Base-by-base conservation (phyloP, 2,888 invertebrate genomes). In the Muschampia plurimacula region DNA sequence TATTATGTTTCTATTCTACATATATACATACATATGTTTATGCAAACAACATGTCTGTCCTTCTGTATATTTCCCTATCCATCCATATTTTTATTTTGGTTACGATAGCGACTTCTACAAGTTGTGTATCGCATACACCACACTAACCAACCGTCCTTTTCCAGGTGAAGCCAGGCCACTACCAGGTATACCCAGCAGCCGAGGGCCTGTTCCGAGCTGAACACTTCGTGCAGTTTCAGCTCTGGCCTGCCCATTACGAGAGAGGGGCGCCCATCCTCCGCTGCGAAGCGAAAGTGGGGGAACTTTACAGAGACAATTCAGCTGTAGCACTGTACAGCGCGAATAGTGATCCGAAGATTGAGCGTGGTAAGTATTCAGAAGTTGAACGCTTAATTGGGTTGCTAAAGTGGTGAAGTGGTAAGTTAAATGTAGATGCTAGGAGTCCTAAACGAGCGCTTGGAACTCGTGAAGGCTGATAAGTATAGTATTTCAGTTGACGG, bases 301-400 rank as follows among this genome's bases (percentile, higher is more conserved):
- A 95, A 49, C 86, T 96, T 78, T 97, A 96, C 87, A 87, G 87
- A 77, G 95, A 96, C 83, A 95, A 96, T 83, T 94, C 95, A 57
- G 95, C 95, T 52, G 91, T 96, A 46, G 95, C 96, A 72, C 90
- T 96, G 67, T 95, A 95, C 76, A 95, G 95, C 52, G 95, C 95
- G 67, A 95, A 96, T 72, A 95, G 96, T 66, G 96, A 96, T 81
- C 97, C 97, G 69, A 95, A 96, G 79, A 96, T 96, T 75, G 96
- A 96, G 87, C 95, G 96, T 95, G 96, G 96, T 96, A 83, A 90
- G 90, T 81, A 49, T n/a, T 4, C n/a, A 5, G n/a, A 49, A 13
- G 6, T 22, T 22, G 22, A 22, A 22, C 22, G 22, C 22, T 22
- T 22, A 22, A 22, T 22, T 22, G 22, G 22, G 22, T 22, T 22